Conservation (phyloP, 2,888 invertebrate species). For the Parascotia fuliginaria region DNA sequence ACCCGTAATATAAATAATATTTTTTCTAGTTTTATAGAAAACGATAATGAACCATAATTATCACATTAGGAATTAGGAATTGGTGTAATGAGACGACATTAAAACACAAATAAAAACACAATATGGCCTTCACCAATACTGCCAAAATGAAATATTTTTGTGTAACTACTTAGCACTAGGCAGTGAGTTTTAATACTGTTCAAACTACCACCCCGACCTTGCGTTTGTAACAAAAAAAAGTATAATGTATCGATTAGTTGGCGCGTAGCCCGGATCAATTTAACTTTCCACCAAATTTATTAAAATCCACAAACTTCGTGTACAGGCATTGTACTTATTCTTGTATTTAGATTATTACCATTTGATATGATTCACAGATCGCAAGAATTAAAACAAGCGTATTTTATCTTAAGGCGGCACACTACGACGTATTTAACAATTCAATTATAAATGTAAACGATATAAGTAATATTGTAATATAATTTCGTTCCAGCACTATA, state of each 20-base stretch:
- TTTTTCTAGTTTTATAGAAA: no score
- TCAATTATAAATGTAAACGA: no score
- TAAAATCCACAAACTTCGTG: conserved; percentile 35
- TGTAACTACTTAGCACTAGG: conserved; percentile 8
- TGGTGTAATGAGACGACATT: no score
- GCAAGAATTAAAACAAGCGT: conserved; percentile 11
- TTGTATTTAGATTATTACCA: conserved; percentile 16
- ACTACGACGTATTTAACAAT: neutral
- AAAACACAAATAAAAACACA: no score
- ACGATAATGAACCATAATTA: no score
- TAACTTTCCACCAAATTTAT: conserved; percentile 48
- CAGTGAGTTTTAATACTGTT: conserved; percentile 32
- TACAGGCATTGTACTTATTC: conserved; percentile 13
- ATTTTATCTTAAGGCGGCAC: neutral
- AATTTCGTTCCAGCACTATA: no score
- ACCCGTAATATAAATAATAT: no score
- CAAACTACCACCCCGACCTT: conserved; percentile 44
- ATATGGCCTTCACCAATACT: conserved; percentile 3
- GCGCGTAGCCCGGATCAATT: conserved; percentile 51
- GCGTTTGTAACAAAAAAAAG: conserved; percentile 51
- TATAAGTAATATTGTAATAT: no score
- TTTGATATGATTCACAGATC: conserved; percentile 19
- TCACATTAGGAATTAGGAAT: no score
- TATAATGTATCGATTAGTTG: conserved; percentile 56
- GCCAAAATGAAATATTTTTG: conserved; percentile 11